These are phyloP conservation scores for Rhadina sibilatrix DNA, from an alignment of 2,113 vertebrate species.

Conservation along the genomic window DNA sequence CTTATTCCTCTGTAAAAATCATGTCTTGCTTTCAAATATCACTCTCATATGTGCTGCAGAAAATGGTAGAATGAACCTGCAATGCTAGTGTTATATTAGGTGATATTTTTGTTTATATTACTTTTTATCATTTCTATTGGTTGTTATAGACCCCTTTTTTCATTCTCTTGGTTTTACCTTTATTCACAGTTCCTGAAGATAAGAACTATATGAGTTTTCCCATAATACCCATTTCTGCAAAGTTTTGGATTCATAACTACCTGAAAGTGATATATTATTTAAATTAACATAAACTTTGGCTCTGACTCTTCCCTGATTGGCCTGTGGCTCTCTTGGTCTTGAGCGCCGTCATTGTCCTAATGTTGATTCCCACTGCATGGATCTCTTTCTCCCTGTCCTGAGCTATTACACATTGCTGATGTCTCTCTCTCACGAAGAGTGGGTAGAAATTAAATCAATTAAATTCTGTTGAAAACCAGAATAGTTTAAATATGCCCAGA, in stretches of 20 bases:
- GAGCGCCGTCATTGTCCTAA: not conserved
- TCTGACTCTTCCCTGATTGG: not conserved
- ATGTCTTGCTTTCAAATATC: not conserved
- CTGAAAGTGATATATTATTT: not conserved
- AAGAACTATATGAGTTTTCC: not conserved
- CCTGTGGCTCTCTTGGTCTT: not conserved
- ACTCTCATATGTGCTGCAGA: not conserved
- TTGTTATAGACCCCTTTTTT: not conserved
- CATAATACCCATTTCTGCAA: not conserved
- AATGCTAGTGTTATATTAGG: not conserved
- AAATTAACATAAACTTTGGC: not conserved
- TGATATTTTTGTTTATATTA: not conserved
- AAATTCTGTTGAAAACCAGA: not conserved
- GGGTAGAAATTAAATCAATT: not conserved
- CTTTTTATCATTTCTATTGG: not conserved
- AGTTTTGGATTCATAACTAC: not conserved
- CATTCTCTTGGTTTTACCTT: not conserved
- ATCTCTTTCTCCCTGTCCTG: not conserved
- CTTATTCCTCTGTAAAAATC: not conserved
- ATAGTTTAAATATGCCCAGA: not conserved
- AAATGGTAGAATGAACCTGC: not conserved
- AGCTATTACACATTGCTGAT: not conserved
- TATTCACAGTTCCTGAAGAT: not conserved
- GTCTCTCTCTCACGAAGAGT: not conserved
- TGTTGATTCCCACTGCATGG: not conserved